Evolutionary conservation across 2,888 invertebrate genomes (phyloP).

Genomic region (Acronicta psi): DNA sequence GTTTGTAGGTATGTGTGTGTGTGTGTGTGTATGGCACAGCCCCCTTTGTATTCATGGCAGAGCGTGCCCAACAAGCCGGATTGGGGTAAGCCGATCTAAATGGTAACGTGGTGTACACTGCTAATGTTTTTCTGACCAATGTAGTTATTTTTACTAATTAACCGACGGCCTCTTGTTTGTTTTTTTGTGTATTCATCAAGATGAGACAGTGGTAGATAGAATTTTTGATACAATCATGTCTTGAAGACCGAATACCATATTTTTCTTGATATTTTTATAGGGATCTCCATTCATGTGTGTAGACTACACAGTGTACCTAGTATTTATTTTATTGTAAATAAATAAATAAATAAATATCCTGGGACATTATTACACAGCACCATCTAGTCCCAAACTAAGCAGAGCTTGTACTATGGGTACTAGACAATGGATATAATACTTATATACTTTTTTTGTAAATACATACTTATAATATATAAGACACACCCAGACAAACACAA

Average conservation of each 20-base stretch:
- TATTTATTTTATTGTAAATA: too few species aligned
- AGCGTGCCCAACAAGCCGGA: conserved; percentile 55
- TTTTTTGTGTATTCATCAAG: conserved; percentile 39
- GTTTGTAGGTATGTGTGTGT: conserved; percentile 37
- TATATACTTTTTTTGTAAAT: too few species aligned
- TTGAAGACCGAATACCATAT: background rate
- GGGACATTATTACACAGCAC: too few species aligned
- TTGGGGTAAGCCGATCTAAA: conserved; percentile 63
- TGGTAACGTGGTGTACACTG: conserved; percentile 57
- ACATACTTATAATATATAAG: too few species aligned
- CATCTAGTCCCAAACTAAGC: too few species aligned
- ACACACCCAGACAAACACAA: too few species aligned
- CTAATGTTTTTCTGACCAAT: conserved; percentile 51
- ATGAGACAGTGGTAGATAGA: background rate
- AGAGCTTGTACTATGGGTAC: too few species aligned
- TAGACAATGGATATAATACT: too few species aligned
- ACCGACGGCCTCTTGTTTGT: conserved; percentile 23
- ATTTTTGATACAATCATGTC: background rate
- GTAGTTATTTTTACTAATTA: conserved; percentile 55
- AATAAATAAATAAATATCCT: too few species aligned
- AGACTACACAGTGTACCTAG: too few species aligned
- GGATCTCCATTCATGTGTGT: too few species aligned
- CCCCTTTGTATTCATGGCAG: conserved; percentile 64
- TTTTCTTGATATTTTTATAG: too few species aligned
- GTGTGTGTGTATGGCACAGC: conserved; percentile 31